A percentile compares a stretch with the other conserved stretches of the same genome.
phyloP scores from a whole-genome alignment of 2,888 invertebrate species.

The Drosophila limbata region DNA sequence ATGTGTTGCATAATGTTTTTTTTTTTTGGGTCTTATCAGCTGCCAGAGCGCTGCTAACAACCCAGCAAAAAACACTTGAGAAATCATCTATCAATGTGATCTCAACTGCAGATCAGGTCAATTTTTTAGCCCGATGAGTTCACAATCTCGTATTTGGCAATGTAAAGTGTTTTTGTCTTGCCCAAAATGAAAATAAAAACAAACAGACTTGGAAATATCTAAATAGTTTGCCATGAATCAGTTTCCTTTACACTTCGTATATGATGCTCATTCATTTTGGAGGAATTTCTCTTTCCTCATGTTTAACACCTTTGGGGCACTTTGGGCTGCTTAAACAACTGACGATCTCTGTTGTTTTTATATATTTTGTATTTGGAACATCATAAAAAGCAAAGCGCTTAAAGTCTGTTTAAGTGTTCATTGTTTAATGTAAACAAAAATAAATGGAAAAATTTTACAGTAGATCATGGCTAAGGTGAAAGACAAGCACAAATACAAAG shows the following conservation, averaged over 20 bases:
- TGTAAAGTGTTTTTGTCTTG: slow-evolving; percentile 52
- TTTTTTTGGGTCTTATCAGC: slow-evolving; percentile 56
- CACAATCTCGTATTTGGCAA: slow-evolving; percentile 48
- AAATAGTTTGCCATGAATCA: slow-evolving; percentile 60
- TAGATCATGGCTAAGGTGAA: slow-evolving; percentile 7
- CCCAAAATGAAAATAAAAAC: slow-evolving; percentile 3
- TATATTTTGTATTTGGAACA: slow-evolving; percentile 73
- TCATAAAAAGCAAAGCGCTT: slow-evolving; percentile 70
- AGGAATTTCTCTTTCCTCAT: slow-evolving; percentile 11
- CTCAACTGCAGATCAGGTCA: slow-evolving; percentile 32
- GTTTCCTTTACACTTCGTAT: slow-evolving; percentile 19
- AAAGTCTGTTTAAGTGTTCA: slow-evolving; percentile 74
- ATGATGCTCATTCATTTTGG: slow-evolving; percentile 16
- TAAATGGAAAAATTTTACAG: slow-evolving; percentile 18
- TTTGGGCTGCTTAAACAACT: slow-evolving; percentile 50
- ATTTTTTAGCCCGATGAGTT: slow-evolving; percentile 1
- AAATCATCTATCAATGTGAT: slow-evolving; percentile 32
- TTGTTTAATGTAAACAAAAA: slow-evolving; percentile 68
- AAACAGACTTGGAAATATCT: slow-evolving; percentile 16
- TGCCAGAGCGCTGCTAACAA: slow-evolving; percentile 75
- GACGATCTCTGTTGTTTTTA: slow-evolving; percentile 41
- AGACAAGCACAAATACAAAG: neutral
- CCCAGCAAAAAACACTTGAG: slow-evolving; percentile 61
- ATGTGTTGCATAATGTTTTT: slow-evolving; percentile 38
- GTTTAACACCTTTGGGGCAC: slow-evolving; percentile 63